Evolutionary conservation across 2,113 vertebrate species (phyloP).

Genomic region (Acanthochromis polyacanthus): DNA sequence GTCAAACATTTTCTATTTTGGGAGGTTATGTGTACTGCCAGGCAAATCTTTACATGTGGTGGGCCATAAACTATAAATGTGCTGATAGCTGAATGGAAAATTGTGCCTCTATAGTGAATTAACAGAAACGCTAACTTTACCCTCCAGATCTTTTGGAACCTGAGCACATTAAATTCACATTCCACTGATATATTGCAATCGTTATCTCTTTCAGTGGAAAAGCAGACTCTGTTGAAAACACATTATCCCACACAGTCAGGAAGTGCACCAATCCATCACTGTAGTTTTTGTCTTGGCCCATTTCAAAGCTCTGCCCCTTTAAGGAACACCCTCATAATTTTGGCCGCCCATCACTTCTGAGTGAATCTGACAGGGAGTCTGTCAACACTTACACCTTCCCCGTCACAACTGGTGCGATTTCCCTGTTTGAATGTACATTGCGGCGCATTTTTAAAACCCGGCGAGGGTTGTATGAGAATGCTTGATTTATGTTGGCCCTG

Average conservation of each 20-base stretch:
- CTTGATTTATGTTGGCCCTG: slow-evolving; percentile 42
- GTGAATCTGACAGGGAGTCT: slow-evolving; percentile 41
- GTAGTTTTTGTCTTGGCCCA: slow-evolving; percentile 1
- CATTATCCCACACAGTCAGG: slow-evolving; percentile 38
- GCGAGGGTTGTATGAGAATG: slow-evolving; percentile 14
- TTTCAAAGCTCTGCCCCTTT: slow-evolving; percentile 35
- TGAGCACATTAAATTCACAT: slow-evolving; percentile 66
- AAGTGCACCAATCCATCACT: slow-evolving; percentile 41
- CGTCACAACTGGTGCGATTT: slow-evolving; percentile 26
- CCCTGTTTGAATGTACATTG: slow-evolving; percentile 13
- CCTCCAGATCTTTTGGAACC: slow-evolving; percentile 22
- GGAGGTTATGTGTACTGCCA: not conserved
- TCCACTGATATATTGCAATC: slow-evolving; percentile 58
- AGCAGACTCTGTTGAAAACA: slow-evolving; percentile 43
- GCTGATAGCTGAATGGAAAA: slow-evolving; percentile 35
- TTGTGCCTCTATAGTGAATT: slow-evolving; percentile 8
- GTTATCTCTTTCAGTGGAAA: slow-evolving; percentile 39
- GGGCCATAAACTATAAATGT: slow-evolving; percentile 19
- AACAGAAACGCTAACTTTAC: slow-evolving; percentile 32
- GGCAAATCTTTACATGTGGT: not conserved
- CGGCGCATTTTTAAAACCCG: slow-evolving; percentile 7
- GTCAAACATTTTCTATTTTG: not conserved
- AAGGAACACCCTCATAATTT: slow-evolving; percentile 43
- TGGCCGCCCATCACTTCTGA: slow-evolving; percentile 29
- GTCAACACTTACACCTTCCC: slow-evolving; percentile 22